A percentile compares a stretch with the other conserved stretches of the same genome.
These are phyloP conservation scores for Cheilinus undulatus DNA, from an alignment of 2,113 vertebrate genomes.

Conservation along the genomic window DNA sequence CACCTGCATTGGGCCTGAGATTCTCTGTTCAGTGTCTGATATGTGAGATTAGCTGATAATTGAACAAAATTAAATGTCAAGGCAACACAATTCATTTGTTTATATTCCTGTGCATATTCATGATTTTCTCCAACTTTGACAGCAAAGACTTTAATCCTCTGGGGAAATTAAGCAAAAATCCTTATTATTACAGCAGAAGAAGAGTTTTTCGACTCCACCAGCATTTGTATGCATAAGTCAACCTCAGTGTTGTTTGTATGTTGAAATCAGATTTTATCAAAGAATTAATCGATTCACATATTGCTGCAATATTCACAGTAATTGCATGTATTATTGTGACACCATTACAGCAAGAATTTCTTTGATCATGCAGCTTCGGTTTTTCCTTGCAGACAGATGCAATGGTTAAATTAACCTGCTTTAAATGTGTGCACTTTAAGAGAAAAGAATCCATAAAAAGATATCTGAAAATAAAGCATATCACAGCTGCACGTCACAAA, in stretches of 20 bases:
- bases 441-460: not conserved
- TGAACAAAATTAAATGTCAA: conserved; percentile 61
- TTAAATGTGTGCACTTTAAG: conserved; percentile 11
- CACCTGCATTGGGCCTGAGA: conserved; percentile 27
- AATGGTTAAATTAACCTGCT: not conserved
- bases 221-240: conserved; percentile 22
- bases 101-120: conserved; percentile 38
- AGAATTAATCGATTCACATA: not conserved
- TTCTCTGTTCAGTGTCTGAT: conserved; percentile 35
- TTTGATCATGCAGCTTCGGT: conserved; percentile 3
- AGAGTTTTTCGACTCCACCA: conserved; percentile 52
- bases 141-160: conserved; percentile 46
- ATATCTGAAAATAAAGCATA: conserved; percentile 5
- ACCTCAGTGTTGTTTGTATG: not conserved
- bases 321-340: conserved; percentile 11
- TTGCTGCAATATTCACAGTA: conserved; percentile 4
- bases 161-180: conserved; percentile 67
- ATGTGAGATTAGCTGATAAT: conserved; percentile 56
- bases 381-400: not conserved
- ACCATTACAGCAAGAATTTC: not conserved
- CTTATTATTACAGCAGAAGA: conserved; percentile 60
- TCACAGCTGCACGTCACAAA: conserved; percentile 11
- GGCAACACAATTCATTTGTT: conserved; percentile 45
- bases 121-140: conserved; percentile 54
- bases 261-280: not conserved